phyloP scores from a whole-genome alignment of 2,113 vertebrate genomes.

The Bufo gargarizans region DNA sequence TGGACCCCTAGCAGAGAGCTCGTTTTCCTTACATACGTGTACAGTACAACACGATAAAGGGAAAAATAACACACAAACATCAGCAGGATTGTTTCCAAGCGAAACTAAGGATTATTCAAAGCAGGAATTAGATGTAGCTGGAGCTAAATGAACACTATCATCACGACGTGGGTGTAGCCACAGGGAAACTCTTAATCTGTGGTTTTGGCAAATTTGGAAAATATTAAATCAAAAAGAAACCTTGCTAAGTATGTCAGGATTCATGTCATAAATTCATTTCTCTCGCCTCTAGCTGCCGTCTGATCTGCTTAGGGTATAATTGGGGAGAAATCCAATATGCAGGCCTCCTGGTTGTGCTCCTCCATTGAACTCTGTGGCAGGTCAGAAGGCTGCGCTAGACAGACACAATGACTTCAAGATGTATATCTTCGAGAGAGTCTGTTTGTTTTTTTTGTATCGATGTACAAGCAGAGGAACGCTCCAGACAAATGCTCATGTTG shows the following conservation, averaged over 20 bases:
- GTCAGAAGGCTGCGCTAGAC: conserved; percentile 35
- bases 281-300: conserved; percentile 48
- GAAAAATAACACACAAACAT: conserved; percentile 8
- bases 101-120: conserved; percentile 5
- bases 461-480: conserved; percentile 31
- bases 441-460: conserved; percentile 36
- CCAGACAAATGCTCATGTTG: conserved; percentile 35
- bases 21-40: background rate
- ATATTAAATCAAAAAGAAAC: conserved; percentile 48
- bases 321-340: conserved; percentile 39
- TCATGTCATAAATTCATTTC: conserved; percentile 28
- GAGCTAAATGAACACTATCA: conserved; percentile 33
- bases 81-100: conserved; percentile 25
- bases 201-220: conserved; percentile 43
- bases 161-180: conserved; percentile 42
- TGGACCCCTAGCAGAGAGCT: background rate
- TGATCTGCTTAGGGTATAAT: conserved; percentile 34
- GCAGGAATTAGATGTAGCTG: background rate
- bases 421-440: conserved; percentile 18
- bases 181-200: conserved; percentile 34
- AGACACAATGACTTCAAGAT: conserved; percentile 56
- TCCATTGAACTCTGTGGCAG: conserved; percentile 48
- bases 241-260: conserved; percentile 37
- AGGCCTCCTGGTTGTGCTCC: conserved; percentile 47
- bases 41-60: background rate